Conservation (phyloP, 1,140 invertebrate genomes). For the Melitaea cinxia region DNA sequence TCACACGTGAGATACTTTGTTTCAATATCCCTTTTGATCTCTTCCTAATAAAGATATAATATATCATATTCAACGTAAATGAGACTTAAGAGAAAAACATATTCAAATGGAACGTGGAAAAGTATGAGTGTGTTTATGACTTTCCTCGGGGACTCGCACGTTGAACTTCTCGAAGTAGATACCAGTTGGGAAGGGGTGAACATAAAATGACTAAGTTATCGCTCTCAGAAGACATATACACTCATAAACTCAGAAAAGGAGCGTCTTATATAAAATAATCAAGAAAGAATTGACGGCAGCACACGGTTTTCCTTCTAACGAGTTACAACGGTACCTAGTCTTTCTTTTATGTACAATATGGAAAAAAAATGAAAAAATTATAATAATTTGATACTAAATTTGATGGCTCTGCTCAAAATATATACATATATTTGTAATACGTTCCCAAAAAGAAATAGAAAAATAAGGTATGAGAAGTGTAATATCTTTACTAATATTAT, state of each 20-base stretch:
- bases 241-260: slow-evolving; percentile 73
- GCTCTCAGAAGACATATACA: slow-evolving; percentile 76
- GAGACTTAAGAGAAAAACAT: slow-evolving; percentile 45
- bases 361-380: slow-evolving; percentile 3
- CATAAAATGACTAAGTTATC: slow-evolving; percentile 80
- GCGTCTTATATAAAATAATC: slow-evolving; percentile 75
- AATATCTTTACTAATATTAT: no score
- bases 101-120: slow-evolving; percentile 67
- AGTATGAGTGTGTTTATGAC: slow-evolving; percentile 74
- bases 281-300: slow-evolving; percentile 56
- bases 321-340: slow-evolving; percentile 17
- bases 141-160: slow-evolving; percentile 62
- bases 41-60: neutral
- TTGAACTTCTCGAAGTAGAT: slow-evolving; percentile 65
- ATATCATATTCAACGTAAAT: slow-evolving; percentile 26
- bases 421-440: no score
- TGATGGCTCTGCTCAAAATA: no score
- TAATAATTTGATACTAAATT: no score
- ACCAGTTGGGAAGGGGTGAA: slow-evolving; percentile 65
- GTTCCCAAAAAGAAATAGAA: no score
- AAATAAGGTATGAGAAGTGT: no score
- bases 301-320: slow-evolving; percentile 29
- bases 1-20: neutral
- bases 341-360: slow-evolving; percentile 5
- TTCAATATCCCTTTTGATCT: slow-evolving; percentile 1